Percentiles rank a stretch among this genome's conserved stretches.
Evolutionary conservation across 2,888 invertebrate genomes (phyloP).

Genomic region (Temnothorax rugatulus): DNA sequence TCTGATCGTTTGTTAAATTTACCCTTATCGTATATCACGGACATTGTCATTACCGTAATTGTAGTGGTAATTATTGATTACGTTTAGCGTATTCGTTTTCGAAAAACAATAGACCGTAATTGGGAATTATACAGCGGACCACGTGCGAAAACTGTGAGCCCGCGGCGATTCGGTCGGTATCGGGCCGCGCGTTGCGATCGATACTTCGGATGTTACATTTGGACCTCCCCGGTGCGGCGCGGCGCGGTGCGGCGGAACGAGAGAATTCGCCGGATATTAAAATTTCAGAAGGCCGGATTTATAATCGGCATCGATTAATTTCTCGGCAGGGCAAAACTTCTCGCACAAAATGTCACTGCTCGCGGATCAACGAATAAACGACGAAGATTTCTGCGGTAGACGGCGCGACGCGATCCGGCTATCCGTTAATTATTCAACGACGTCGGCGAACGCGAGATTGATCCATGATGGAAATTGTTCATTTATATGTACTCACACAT

Average conservation of each 20-base stretch:
- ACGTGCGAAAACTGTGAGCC: conserved; percentile 10
- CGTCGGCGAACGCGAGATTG: conserved; percentile 52
- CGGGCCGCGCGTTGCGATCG: conserved; percentile 34
- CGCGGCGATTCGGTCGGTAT: conserved; percentile 32
- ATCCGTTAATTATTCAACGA: conserved; percentile 71
- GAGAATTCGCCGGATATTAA: conserved; percentile 67
- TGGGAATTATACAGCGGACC: background rate
- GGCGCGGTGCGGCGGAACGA: background rate
- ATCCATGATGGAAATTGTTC: conserved; percentile 56
- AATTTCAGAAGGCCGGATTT: conserved; percentile 62
- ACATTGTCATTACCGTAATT: background rate
- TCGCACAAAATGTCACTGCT: conserved; percentile 36
- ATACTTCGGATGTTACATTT: conserved; percentile 38
- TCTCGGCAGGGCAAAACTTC: conserved; percentile 36
- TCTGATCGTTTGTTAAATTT: conserved; percentile 3
- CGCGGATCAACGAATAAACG: conserved; percentile 29
- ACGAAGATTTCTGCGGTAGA: conserved; percentile 39
- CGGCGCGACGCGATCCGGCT: conserved; percentile 20
- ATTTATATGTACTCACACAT: conserved; percentile 6
- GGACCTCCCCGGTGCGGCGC: background rate
- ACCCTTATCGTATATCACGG: background rate
- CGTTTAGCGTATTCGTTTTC: background rate
- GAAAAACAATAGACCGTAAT: conserved; percentile 11
- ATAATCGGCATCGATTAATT: conserved; percentile 65
- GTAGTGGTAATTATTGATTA: conserved; percentile 19